Conservation (phyloP, 2,113 vertebrate genomes). For the Meleagris gallopavo region DNA sequence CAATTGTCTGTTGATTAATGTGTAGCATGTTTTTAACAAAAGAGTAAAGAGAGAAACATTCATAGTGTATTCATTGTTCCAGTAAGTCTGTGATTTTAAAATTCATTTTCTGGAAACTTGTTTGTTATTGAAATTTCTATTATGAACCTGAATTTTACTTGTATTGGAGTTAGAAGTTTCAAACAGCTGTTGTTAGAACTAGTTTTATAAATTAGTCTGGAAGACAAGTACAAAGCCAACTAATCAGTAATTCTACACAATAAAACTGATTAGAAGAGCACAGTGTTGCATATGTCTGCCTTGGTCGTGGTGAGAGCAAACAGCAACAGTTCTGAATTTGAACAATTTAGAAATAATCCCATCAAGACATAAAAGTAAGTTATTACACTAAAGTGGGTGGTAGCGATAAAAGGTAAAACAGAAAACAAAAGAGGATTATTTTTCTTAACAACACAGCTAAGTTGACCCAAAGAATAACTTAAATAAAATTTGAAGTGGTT, state of each 20-base stretch:
- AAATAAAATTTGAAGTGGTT: neutral
- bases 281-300: neutral
- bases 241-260: constrained; percentile 15
- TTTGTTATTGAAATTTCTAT: neutral
- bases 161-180: neutral
- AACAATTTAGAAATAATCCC: constrained; percentile 1
- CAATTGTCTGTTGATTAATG: neutral
- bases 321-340: neutral
- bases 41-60: neutral
- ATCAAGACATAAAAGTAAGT: neutral
- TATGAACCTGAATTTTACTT: neutral
- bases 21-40: neutral
- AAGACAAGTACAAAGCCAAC: neutral
- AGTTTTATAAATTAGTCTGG: constrained; percentile 7
- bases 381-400: neutral
- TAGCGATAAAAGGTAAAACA: neutral
- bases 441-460: neutral
- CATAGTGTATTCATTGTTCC: neutral
- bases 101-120: neutral
- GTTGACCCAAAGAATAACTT: neutral
- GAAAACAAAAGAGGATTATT: neutral
- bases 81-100: neutral
- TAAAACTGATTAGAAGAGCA: constrained; percentile 28
- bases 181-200: neutral
- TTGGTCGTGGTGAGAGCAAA: neutral